Evolutionary conservation across 2,113 vertebrate genomes (phyloP).

Genomic region (Apaloderma vittatum): DNA sequence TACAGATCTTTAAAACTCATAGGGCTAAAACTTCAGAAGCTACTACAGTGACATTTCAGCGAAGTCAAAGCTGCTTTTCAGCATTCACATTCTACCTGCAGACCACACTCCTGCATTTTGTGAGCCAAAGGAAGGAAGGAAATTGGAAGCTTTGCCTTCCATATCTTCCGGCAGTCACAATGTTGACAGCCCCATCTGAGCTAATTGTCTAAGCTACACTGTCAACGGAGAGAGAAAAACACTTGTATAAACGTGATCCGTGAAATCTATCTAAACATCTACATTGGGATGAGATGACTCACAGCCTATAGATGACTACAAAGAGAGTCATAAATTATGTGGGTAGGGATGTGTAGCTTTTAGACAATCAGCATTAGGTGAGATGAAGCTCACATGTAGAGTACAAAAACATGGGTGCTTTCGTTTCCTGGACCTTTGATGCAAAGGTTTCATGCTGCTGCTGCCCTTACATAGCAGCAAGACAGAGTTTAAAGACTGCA

Average conservation of each 20-base stretch:
- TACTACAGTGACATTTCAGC: not conserved
- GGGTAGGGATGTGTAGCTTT: not conserved
- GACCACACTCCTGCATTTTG: not conserved
- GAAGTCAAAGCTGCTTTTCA: not conserved
- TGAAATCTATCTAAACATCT: not conserved
- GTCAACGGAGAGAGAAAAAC: not conserved
- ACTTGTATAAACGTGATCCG: not conserved
- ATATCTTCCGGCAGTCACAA: not conserved
- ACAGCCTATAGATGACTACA: not conserved
- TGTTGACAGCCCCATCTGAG: not conserved
- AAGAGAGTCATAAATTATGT: not conserved
- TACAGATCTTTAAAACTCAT: not conserved
- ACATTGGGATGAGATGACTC: not conserved
- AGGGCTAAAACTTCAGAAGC: not conserved
- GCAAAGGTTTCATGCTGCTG: not conserved
- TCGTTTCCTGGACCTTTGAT: not conserved
- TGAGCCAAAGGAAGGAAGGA: not conserved
- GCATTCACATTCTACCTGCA: not conserved
- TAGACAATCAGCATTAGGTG: not conserved
- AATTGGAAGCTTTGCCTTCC: not conserved
- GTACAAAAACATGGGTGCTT: not conserved
- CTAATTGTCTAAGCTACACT: not conserved
- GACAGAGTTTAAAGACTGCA: not conserved
- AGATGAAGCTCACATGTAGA: not conserved
- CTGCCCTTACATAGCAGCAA: not conserved